Conservation (phyloP, 2,797 vertebrate genomes). For the Xenops minutus region DNA sequence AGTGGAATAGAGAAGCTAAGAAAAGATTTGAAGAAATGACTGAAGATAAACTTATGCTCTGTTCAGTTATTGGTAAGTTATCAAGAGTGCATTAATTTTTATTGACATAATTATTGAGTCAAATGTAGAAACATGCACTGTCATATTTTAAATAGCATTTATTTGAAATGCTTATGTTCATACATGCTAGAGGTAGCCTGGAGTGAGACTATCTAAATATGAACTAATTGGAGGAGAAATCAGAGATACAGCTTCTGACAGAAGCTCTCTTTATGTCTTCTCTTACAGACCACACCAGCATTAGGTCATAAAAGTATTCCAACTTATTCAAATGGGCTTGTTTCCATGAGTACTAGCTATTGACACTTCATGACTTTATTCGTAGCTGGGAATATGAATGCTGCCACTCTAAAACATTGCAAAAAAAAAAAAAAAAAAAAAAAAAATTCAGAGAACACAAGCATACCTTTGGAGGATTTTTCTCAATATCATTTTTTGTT, state of each 20-base stretch:
- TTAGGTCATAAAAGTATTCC: not conserved
- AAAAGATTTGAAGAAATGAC: slow-evolving; percentile 81
- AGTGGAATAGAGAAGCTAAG: slow-evolving; percentile 81
- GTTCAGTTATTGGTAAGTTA: slow-evolving; percentile 75
- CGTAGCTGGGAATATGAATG: not conserved
- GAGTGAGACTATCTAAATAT: not conserved
- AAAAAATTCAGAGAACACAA: not conserved
- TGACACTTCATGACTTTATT: not conserved
- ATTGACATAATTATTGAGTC: not conserved
- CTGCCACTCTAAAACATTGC: not conserved
- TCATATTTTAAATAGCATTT: not conserved
- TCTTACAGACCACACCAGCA: not conserved
- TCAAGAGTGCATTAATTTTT: not conserved
- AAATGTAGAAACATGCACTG: not conserved
- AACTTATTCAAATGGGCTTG: not conserved
- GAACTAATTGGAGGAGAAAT: not conserved
- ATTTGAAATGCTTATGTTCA: not conserved
- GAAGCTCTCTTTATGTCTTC: not conserved
- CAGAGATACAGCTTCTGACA: not conserved
- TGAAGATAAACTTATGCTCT: slow-evolving; percentile 79
- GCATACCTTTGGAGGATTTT: not conserved
- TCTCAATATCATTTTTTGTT: not conserved
- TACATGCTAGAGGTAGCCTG: not conserved
- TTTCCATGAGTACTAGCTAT: not conserved
- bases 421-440: not conserved